Evolutionary conservation across 92 coral and sea anemone species (phyloP).

Genomic region (Bergia puertoricense): DNA sequence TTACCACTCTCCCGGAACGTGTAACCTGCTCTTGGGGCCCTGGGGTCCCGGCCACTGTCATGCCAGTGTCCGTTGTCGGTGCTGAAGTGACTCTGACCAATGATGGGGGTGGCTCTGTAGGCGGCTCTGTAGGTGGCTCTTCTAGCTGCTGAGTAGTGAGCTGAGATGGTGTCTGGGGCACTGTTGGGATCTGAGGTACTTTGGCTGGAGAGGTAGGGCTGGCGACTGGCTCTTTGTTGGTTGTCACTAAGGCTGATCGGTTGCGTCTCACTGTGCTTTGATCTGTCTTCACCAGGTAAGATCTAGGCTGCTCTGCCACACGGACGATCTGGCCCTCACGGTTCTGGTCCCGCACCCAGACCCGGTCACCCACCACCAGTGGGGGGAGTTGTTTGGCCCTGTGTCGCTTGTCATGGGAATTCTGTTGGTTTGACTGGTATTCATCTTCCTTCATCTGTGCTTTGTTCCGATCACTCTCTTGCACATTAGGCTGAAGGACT

Average conservation of each 20-base stretch:
- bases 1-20: slow-evolving; percentile 44
- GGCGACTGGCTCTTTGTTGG: slow-evolving; percentile 16
- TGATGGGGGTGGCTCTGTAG: slow-evolving; percentile 14
- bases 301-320: slow-evolving; percentile 58
- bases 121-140: neutral
- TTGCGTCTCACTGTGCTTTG: slow-evolving; percentile 45
- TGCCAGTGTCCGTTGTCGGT: slow-evolving; percentile 8
- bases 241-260: slow-evolving; percentile 43
- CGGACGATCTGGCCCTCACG: slow-evolving; percentile 53
- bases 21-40: slow-evolving; percentile 22
- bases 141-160: slow-evolving; percentile 16
- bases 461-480: slow-evolving; percentile 44
- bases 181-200: neutral
- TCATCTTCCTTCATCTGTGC: slow-evolving; percentile 56
- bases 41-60: slow-evolving; percentile 2
- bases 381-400: slow-evolving; percentile 50
- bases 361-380: slow-evolving; percentile 53
- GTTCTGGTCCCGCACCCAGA: slow-evolving; percentile 66
- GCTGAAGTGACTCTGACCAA: neutral
- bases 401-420: slow-evolving; percentile 55
- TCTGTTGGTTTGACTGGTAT: slow-evolving; percentile 46
- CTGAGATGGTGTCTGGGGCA: neutral
- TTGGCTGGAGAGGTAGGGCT: slow-evolving; percentile 15
- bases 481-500: slow-evolving; percentile 51
- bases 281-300: slow-evolving; percentile 59